Conservation (phyloP, 2,888 invertebrate species). For the Zaprionus lineosus region DNA sequence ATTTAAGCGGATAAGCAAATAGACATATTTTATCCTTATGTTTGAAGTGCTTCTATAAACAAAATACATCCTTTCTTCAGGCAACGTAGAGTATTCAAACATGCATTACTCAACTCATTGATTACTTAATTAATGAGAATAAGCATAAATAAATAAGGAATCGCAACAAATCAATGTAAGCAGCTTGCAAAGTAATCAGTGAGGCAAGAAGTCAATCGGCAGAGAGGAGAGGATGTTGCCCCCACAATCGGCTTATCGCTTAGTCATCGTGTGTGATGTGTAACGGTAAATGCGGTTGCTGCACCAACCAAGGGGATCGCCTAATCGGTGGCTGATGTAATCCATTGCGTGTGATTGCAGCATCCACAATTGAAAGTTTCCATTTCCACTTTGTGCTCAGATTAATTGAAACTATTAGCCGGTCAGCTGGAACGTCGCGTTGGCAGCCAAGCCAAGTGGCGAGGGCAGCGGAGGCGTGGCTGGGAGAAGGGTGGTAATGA, state of each 20-base stretch:
- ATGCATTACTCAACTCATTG: too few species aligned
- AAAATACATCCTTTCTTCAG: too few species aligned
- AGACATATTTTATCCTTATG: too few species aligned
- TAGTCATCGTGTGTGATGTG: conserved; percentile 16
- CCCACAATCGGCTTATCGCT: conserved; percentile 27
- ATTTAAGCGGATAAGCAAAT: too few species aligned
- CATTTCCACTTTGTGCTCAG: conserved; percentile 14
- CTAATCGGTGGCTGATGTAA: conserved; percentile 55
- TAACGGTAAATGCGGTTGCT: conserved; percentile 12
- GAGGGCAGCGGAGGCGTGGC: conserved; percentile 6
- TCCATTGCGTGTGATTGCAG: conserved; percentile 45
- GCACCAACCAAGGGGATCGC: conserved; percentile 3
- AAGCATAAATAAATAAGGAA: conserved; percentile 9
- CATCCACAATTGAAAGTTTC: conserved; percentile 34
- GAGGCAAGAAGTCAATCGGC: conserved; percentile 8
- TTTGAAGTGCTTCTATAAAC: too few species aligned
- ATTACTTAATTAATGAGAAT: not conserved
- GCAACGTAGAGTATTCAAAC: too few species aligned
- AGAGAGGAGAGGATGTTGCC: too few species aligned
- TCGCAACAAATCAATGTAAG: not conserved
- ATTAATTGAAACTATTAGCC: conserved; percentile 28
- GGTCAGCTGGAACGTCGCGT: conserved; percentile 40
- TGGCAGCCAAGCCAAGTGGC: conserved; percentile 32
- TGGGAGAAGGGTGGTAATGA: conserved; percentile 38
- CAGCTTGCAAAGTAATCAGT: not conserved